Evolutionary conservation across 2,888 invertebrate species (phyloP).

Genomic region (Cephus rjabovi): DNA sequence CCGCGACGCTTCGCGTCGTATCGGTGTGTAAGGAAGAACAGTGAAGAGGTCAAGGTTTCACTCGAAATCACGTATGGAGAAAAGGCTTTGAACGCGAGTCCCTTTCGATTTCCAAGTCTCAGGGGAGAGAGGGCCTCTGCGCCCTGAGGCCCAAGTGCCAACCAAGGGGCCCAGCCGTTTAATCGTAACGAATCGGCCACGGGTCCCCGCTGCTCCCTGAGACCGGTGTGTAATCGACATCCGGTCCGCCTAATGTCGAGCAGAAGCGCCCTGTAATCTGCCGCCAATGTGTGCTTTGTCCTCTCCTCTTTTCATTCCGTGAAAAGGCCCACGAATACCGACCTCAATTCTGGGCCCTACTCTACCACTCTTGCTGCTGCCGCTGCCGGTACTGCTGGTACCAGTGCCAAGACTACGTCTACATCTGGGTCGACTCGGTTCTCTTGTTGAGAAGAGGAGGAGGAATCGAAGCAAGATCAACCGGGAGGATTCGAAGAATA

Average conservation of each 20-base stretch:
- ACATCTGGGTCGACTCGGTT: background rate
- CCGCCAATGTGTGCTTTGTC: slow-evolving; percentile 25
- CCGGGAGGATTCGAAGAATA: too few relatives aligned
- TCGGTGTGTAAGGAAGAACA: too few relatives aligned
- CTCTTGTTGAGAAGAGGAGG: background rate
- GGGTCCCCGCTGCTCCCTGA: slow-evolving; percentile 27
- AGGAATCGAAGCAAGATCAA: too few relatives aligned
- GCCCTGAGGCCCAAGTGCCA: too few relatives aligned
- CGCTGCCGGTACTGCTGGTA: too few relatives aligned
- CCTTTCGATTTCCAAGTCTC: slow-evolving; percentile 7
- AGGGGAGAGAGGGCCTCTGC: too few relatives aligned
- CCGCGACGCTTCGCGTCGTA: too few relatives aligned
- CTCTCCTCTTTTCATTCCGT: background rate
- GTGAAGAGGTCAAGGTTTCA: too few relatives aligned
- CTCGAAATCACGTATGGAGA: background rate
- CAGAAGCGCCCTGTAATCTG: slow-evolving; percentile 51
- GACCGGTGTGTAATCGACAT: slow-evolving; percentile 49
- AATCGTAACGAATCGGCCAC: slow-evolving; percentile 40
- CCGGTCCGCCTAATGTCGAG: slow-evolving; percentile 47
- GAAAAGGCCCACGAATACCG: too few relatives aligned
- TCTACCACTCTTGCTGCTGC: too few relatives aligned
- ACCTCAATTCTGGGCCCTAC: too few relatives aligned
- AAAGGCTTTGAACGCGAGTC: slow-evolving; percentile 8
- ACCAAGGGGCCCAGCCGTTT: slow-evolving; percentile 24
- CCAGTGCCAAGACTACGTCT: background rate